Percentiles rank a stretch among this genome's conserved stretches.
These are phyloP conservation scores for Agrochola lota DNA, from an alignment of 2,888 invertebrate species.

Conservation along the genomic window DNA sequence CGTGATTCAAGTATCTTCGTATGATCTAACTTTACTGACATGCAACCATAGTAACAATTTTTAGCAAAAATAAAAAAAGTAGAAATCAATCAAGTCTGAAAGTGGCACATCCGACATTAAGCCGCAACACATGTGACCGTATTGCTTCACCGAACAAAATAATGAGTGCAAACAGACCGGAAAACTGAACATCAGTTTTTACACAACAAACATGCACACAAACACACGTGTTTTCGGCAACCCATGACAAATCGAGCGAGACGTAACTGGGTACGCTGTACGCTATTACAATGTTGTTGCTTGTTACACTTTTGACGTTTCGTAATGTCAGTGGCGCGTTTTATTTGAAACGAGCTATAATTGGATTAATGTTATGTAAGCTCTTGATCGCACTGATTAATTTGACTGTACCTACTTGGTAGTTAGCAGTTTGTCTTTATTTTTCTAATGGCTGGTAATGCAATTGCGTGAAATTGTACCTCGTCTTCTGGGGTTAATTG, in stretches of 20 bases:
- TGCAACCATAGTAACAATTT: constrained; percentile 5
- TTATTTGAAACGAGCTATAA: constrained; percentile 59
- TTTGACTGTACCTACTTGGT: constrained; percentile 13
- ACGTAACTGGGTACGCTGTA: constrained; percentile 68
- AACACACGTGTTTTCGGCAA: constrained; percentile 70
- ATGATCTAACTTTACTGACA: constrained; percentile 31
- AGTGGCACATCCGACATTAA: constrained; percentile 43
- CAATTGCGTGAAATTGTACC: constrained; percentile 41
- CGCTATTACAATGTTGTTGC: constrained; percentile 55
- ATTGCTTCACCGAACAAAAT: constrained; percentile 47
- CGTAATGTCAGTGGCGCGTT: constrained; percentile 59
- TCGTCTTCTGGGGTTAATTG: constrained; percentile 45
- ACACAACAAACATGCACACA: constrained; percentile 56
- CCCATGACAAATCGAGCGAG: constrained; percentile 73
- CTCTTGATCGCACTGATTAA: constrained; percentile 62
- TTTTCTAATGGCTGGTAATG: constrained; percentile 43
- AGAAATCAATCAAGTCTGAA: constrained; percentile 51
- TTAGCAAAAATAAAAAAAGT: constrained; percentile 30
- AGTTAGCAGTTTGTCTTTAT: constrained; percentile 27
- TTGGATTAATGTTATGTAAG: constrained; percentile 63
- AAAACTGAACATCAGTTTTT: constrained; percentile 57
- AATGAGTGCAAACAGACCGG: constrained; percentile 62
- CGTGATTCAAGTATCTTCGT: constrained; percentile 15
- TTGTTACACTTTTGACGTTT: constrained; percentile 64
- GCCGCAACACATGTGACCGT: constrained; percentile 44